Evolutionary conservation across 2,797 vertebrate species (phyloP), one percentile per base, ranked within the genome.

Genomic region (Botia kubotai): DNA sequence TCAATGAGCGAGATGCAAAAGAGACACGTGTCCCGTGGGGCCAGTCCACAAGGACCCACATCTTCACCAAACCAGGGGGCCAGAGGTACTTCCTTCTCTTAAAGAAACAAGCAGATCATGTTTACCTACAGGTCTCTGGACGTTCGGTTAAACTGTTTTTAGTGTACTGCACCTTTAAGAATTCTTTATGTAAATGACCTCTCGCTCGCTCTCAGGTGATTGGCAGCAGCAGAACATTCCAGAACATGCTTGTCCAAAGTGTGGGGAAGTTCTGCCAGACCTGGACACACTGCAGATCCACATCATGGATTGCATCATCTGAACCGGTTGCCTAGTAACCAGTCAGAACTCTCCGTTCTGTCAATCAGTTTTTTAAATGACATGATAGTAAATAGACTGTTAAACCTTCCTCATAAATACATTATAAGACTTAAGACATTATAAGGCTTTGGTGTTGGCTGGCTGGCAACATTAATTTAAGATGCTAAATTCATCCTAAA

Each of bases 281-380:
- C 93, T 99, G 83, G 98, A 99, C 89, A 95, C 95, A 0, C 92
- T 99, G 82, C 98, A 99, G 92, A 98, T 99, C 90, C 98, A 99
- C 0, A 98, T 99, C 79, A 99, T 98, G 96, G 98, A 99, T 89
- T 99, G 98, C 87, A 99, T 99, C 92, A 98, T 96, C 85, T 99
- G 93, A 95, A 60, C 71, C 83, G 82, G 73, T 81, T 80, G 62
- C 62, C 85, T 19, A 33, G 52, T 48, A 72, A 48, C 57, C 46
- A 11, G 1, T 65, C 2, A 57, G 33, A 4, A 86, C 8, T 29
- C 19, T n/a, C 26, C 12, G 14, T 21, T 36, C n/a, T 39, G 33
- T 68, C 60, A 75, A 63, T 62, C 8, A 33, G 8, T 62, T 46
- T n/a, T n/a, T n/a, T n/a, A n/a, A n/a, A n/a, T n/a, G 4, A 66